Conservation (phyloP, 2,888 invertebrate species). For the Blera fallax region DNA sequence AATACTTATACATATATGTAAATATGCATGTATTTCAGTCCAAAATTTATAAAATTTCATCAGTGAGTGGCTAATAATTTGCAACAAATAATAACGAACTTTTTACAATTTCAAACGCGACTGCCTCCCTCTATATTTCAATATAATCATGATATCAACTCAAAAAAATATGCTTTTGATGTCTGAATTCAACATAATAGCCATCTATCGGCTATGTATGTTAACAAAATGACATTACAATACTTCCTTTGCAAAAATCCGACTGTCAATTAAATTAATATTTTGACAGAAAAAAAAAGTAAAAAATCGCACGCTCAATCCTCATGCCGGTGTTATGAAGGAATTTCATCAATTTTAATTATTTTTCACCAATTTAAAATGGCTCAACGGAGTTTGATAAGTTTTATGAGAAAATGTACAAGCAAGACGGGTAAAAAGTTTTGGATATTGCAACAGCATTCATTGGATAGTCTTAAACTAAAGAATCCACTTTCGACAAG, state of each 20-base stretch:
- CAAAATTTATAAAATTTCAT: too few relatives aligned
- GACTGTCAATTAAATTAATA: constrained; percentile 22
- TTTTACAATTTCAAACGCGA: too few relatives aligned
- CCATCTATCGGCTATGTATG: neutral
- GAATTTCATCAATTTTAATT: constrained; percentile 25
- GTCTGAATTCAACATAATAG: neutral
- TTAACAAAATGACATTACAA: constrained; percentile 16
- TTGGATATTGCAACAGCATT: constrained; percentile 39
- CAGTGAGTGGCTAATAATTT: too few relatives aligned
- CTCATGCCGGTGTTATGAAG: constrained; percentile 37
- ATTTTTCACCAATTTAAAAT: constrained; percentile 27
- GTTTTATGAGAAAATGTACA: constrained; percentile 49
- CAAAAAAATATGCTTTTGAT: constrained; percentile 37
- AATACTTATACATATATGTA: too few relatives aligned
- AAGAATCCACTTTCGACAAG: constrained; percentile 3
- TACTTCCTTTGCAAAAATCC: neutral
- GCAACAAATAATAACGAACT: too few relatives aligned
- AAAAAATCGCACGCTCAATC: constrained; percentile 20
- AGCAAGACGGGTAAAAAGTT: constrained; percentile 12
- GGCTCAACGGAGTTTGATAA: constrained; percentile 59
- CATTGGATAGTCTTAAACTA: constrained; percentile 44
- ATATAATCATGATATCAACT: neutral
- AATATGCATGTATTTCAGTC: too few relatives aligned
- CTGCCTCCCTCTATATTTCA: constrained; percentile 19
- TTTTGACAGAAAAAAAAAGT: neutral